phyloP scores from a whole-genome alignment of 2,888 invertebrate species.

The Buathra laborator region DNA sequence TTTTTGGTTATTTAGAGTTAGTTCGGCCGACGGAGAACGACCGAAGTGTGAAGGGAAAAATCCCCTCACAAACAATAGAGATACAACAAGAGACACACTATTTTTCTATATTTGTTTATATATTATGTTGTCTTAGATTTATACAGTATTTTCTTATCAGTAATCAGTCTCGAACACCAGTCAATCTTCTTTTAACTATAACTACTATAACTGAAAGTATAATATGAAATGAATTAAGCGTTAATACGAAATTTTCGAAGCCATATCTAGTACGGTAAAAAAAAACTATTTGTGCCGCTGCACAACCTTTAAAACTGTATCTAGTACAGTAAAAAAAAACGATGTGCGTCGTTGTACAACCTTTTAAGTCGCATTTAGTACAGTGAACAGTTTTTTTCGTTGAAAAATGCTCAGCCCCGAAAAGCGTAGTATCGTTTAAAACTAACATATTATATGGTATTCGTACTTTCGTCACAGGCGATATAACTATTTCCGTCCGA shows the following conservation, averaged over 20 bases:
- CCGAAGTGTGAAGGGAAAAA: too few species aligned
- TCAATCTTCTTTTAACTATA: not conserved
- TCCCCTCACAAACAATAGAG: too few species aligned
- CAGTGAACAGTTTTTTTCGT: not conserved
- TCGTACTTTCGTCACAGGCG: not conserved
- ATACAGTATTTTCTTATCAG: not conserved
- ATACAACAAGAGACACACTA: not conserved
- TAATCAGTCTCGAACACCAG: not conserved
- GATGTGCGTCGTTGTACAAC: not conserved
- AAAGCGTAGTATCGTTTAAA: not conserved
- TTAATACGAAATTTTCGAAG: too few species aligned
- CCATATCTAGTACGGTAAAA: too few species aligned
- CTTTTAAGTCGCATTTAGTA: not conserved
- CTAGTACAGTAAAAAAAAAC: too few species aligned
- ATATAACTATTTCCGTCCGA: slow-evolving; percentile 8
- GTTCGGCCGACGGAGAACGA: too few species aligned
- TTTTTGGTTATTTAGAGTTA: too few species aligned
- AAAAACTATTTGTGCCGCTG: too few species aligned
- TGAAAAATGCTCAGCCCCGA: not conserved
- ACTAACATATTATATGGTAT: not conserved
- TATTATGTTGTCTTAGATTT: not conserved
- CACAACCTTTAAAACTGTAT: too few species aligned
- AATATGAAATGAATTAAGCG: too few species aligned
- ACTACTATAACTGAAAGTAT: too few species aligned
- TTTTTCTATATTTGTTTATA: not conserved